Conservation (phyloP, 2,888 invertebrate species). For the Polyommatus icarus region DNA sequence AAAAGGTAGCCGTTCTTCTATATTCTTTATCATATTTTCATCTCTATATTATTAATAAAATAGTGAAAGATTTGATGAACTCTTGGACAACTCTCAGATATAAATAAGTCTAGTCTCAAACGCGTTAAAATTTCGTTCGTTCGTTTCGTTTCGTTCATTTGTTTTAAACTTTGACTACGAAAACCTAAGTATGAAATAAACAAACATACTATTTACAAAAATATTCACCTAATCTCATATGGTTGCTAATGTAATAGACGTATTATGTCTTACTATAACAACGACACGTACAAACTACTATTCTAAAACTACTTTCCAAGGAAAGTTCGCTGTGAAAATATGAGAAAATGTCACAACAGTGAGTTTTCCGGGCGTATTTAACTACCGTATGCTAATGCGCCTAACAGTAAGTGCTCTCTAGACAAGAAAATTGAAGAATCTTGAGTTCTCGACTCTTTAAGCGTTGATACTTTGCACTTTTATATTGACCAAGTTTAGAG, state of each 20-base stretch:
- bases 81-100: too few relatives aligned
- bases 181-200: too few relatives aligned
- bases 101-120: too few relatives aligned
- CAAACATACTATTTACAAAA: too few relatives aligned
- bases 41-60: too few relatives aligned
- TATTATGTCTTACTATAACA: neutral
- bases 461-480: conserved; percentile 34
- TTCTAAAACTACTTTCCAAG: neutral
- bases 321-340: neutral
- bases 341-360: conserved; percentile 29
- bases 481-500: conserved; percentile 28
- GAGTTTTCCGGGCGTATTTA: conserved; percentile 29
- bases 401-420: conserved; percentile 34
- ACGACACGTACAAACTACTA: neutral
- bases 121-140: too few relatives aligned
- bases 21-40: too few relatives aligned
- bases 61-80: too few relatives aligned
- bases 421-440: conserved; percentile 34
- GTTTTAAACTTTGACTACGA: too few relatives aligned
- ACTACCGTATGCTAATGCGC: conserved; percentile 35
- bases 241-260: neutral
- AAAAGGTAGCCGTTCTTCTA: too few relatives aligned
- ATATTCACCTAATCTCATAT: too few relatives aligned
- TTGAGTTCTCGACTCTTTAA: conserved; percentile 35
- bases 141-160: too few relatives aligned